These are phyloP conservation scores for Mus spicilegus DNA, from an alignment of 2,113 vertebrate species.

Conservation along the genomic window DNA sequence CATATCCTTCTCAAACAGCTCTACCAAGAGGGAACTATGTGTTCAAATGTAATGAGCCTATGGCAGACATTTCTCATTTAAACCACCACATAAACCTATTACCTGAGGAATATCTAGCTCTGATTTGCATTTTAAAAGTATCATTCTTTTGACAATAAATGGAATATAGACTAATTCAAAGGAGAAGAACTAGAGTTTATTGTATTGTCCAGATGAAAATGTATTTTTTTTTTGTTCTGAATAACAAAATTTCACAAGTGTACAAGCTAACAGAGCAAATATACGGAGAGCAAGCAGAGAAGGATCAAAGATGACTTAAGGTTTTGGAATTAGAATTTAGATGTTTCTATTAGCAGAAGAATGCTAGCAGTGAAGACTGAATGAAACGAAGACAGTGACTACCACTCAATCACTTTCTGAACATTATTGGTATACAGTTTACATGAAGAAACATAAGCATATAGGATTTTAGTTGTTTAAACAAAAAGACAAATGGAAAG, in stretches of 20 bases:
- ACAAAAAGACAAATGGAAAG: not conserved
- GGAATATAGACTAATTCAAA: not conserved
- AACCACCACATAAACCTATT: not conserved
- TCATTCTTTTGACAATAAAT: not conserved
- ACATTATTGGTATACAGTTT: not conserved
- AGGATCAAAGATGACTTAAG: not conserved
- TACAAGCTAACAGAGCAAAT: not conserved
- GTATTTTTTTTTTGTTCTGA: not conserved
- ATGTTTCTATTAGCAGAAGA: not conserved
- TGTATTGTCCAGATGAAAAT: not conserved
- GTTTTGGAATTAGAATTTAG: not conserved
- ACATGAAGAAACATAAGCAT: not conserved
- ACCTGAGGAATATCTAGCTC: not conserved
- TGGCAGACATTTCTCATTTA: not conserved
- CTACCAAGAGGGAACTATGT: too few relatives aligned
- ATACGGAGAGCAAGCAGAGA: not conserved
- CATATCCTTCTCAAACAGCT: not conserved
- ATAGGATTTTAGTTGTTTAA: not conserved
- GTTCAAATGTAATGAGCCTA: not conserved
- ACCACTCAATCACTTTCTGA: not conserved
- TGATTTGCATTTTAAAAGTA: slow-evolving; percentile 32
- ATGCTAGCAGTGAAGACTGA: not conserved
- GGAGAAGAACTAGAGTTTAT: not conserved
- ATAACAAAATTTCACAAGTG: not conserved
- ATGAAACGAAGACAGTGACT: not conserved